Evolutionary conservation across 2,113 vertebrate species (phyloP), one percentile per base, ranked within the genome.

Genomic region (Megalops atlanticus): DNA sequence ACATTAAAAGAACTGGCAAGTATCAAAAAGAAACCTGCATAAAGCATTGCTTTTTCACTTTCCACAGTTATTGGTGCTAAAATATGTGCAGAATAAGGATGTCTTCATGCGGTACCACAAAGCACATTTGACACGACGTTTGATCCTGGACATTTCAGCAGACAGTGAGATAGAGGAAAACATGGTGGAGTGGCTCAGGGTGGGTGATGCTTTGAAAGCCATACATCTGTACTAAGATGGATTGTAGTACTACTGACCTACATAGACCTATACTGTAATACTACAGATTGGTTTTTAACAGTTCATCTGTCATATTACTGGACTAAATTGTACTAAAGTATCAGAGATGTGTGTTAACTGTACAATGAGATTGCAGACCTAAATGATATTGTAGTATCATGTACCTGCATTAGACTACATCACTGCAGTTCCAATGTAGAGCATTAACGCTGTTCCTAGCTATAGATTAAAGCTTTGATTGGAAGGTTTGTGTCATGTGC

Each of bases 21-120:
- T n/a, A n/a, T n/a, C n/a, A n/a, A n/a, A n/a, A n/a, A n/a, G n/a
- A n/a, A n/a, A n/a, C n/a, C n/a, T n/a, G n/a, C n/a, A n/a, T n/a
- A n/a, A n/a, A n/a, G n/a, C n/a, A n/a, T n/a, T n/a, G n/a, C n/a
- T n/a, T n/a, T 80, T 83, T 81, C 40, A 87, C 87, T 35, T 76
- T 82, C 11, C 86, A 81, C 92, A 99, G 97, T 93, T 99, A 82
- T 91, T 99, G 89, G 98, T 99, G 89, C 95, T 99, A 86, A 99
- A 99, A 85, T 99, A 99, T 27, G 98, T 99, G 86, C 98, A 99
- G 90, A 99, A 99, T 92, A 99, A 99, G 94, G 98, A 99, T 33
- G 98, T 99, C 84, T 99, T 99, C 90, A 99, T 99, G 98, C 93
- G 98, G 31, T 99, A 99, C 75, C 98, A 99, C 92, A 99, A 99